phyloP scores from a whole-genome alignment of 2,797 vertebrate species.

The Halcyon leucocephala region DNA sequence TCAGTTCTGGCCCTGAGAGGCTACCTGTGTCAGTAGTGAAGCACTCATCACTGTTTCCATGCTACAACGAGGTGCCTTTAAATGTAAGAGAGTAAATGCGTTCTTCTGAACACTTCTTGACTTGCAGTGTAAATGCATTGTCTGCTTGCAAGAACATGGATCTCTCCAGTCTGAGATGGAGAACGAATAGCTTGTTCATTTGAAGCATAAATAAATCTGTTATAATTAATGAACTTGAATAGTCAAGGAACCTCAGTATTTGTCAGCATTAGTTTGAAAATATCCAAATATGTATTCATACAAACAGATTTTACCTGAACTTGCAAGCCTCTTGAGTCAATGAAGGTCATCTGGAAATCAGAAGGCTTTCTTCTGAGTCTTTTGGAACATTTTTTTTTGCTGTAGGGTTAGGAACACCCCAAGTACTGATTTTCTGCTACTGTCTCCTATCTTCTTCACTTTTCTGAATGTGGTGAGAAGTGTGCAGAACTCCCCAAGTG shows the following conservation, averaged over 20 bases:
- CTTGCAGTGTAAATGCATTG: fast-evolving
- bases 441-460: fast-evolving
- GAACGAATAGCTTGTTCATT: background rate
- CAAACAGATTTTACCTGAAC: background rate
- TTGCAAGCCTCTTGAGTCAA: background rate
- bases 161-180: background rate
- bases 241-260: background rate
- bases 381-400: background rate
- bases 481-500: background rate
- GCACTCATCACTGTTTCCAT: background rate
- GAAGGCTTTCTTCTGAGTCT: background rate
- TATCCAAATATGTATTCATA: fast-evolving
- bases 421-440: background rate
- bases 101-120: fast-evolving
- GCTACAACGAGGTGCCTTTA: background rate
- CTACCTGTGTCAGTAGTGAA: background rate
- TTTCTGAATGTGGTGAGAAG: background rate
- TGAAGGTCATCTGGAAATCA: background rate
- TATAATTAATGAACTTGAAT: background rate
- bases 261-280: background rate
- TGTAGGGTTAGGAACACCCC: background rate
- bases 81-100: background rate
- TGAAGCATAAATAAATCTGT: background rate
- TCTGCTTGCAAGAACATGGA: background rate
- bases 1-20: background rate